A percentile compares a stretch with the other conserved stretches of the same genome.
Conservation (phyloP, 2,113 vertebrate genomes). For the Stictonetta naevosa region DNA sequence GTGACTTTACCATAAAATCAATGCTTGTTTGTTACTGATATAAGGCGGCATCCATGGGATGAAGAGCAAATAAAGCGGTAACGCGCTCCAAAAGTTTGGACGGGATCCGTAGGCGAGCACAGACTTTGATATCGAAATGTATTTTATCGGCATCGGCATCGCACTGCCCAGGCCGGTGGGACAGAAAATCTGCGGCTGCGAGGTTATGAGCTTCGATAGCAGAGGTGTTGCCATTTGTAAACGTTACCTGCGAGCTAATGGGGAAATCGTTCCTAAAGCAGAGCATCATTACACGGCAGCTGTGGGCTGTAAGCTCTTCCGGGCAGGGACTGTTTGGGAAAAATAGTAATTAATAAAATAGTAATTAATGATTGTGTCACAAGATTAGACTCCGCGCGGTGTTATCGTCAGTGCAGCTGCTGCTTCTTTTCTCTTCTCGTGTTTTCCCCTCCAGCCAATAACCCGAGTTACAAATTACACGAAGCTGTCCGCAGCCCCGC, state of each 20-base stretch:
- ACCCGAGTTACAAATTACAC: neutral
- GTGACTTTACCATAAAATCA: constrained; percentile 98
- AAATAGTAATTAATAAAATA: constrained; percentile 64
- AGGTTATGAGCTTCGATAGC: neutral
- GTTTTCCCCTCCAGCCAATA: constrained; percentile 48
- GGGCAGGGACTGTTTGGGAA: constrained; percentile 30
- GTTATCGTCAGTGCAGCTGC: constrained; percentile 58
- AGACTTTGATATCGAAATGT: constrained; percentile 31
- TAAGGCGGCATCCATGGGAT: constrained; percentile 81
- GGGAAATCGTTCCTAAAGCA: neutral
- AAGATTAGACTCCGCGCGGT: constrained; percentile 25
- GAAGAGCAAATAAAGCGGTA: constrained; percentile 46
- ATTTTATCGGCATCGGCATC: constrained; percentile 34
- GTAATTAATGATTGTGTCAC: constrained; percentile 67
- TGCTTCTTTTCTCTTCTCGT: constrained; percentile 18
- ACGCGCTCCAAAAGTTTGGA: constrained; percentile 15
- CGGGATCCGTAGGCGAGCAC: neutral
- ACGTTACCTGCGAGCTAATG: constrained; percentile 20
- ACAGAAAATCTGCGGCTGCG: constrained; percentile 8
- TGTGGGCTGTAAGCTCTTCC: constrained; percentile 46
- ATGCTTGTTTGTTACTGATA: constrained; percentile 93
- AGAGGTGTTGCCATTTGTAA: constrained; percentile 13
- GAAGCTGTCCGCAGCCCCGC: neutral
- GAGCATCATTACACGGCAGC: neutral
- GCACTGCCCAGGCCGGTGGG: neutral